A percentile compares a stretch with the other conserved stretches of the same genome.
phyloP scores from a whole-genome alignment of 2,888 invertebrate species.

The Hemistola chrysoprasaria region DNA sequence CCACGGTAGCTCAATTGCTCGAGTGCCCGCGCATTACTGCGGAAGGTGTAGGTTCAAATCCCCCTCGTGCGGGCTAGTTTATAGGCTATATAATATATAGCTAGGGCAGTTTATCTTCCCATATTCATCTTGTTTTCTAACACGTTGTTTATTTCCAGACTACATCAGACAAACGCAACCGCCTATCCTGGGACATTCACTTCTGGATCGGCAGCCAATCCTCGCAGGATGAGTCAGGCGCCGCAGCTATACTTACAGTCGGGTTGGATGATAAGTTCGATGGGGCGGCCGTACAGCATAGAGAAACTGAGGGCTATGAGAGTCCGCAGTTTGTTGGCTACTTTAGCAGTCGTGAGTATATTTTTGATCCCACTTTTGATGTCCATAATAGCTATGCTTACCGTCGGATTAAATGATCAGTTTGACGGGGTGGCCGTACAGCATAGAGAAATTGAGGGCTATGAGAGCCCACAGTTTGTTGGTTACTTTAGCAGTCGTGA shows the following conservation, averaged over 20 bases:
- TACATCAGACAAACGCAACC: conserved; percentile 83
- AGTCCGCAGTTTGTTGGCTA: conserved; percentile 89
- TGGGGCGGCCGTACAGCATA: conserved; percentile 92
- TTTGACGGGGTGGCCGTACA: conserved; percentile 92
- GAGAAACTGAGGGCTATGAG: conserved; percentile 93
- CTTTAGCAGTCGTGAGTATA: conserved; percentile 83
- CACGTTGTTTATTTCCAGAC: conserved; percentile 85
- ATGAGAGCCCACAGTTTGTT: conserved; percentile 90
- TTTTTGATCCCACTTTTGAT: too few relatives aligned
- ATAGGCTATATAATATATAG: too few relatives aligned
- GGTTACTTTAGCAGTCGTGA: conserved; percentile 87
- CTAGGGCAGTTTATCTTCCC: too few relatives aligned
- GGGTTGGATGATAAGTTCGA: conserved; percentile 92
- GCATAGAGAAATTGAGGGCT: conserved; percentile 92
- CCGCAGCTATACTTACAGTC: conserved; percentile 89
- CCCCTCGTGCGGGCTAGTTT: too few relatives aligned
- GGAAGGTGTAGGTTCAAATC: too few relatives aligned
- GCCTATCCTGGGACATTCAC: conserved; percentile 91
- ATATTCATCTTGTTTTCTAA: too few relatives aligned
- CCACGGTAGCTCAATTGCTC: too few relatives aligned
- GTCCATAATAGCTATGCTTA: conserved; percentile 88
- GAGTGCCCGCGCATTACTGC: too few relatives aligned
- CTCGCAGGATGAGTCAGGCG: conserved; percentile 88
- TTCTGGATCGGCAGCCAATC: conserved; percentile 94
- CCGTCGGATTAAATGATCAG: conserved; percentile 92